Base-by-base conservation (phyloP, 1,140 invertebrate genomes). In the Zaprionus ornatus region DNA sequence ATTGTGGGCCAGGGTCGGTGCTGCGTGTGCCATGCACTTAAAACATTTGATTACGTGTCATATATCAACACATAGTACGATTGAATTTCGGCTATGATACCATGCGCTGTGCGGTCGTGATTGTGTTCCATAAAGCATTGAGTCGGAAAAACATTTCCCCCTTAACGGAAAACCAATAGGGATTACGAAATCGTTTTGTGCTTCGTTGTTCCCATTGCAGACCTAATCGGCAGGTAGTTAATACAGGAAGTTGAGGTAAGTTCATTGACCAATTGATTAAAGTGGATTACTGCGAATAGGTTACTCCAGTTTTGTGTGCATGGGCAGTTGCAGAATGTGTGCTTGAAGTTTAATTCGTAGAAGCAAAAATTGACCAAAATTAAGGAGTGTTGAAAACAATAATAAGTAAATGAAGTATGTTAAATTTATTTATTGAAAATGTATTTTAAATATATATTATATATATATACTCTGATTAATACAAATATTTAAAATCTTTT, bases 41-140 rank as follows among this genome's bases (percentile, higher is more conserved):
- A 79, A 71, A 84, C 80, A 84, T 90, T 88, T 88, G 81, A 88
- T 88, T 90, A 88, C 81, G 85, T 88, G 84, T 88, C 84, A 79
- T 88, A 90, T 88, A 90, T 88, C 85, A 88, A 84, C 84, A 84
- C 80, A 88, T 81, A 75, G 82, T 82, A 66, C 79, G 82, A 85
- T 85, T 85, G 82, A 85, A 86, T 81, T 85, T 85, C 67, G 68
- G 62, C 77, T 70, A 69, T 67, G 66, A 65, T 57, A 70, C 62
- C 52, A 23, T 48, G 32, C 13, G 56, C 7, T 19, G 7, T 56
- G 74, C 67, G 79, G 54, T 84, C 74, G 67, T 88, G 80, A 77
- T 78, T 80, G 84, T 35, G 55, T 35, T 45, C 55, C 55, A 83
- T 88, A 83, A 87, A 74, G 42, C 54, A 40, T 55, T 23, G n/a